Evolutionary conservation across 2,113 vertebrate species (phyloP).

Genomic region (Bombycilla garrulus): DNA sequence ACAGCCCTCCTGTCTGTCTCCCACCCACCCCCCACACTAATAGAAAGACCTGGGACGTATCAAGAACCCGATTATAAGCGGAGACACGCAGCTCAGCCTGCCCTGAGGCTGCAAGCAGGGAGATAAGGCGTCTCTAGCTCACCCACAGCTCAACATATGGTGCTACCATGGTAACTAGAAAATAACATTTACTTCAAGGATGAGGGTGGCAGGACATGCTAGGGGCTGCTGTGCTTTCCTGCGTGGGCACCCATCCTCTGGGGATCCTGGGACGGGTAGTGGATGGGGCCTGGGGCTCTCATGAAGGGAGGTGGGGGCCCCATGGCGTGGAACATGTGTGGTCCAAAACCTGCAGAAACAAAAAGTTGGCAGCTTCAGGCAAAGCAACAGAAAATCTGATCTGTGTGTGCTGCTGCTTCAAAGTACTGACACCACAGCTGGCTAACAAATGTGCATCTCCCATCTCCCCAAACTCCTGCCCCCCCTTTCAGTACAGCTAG

Average conservation of each 20-base stretch:
- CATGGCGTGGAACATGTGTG: constrained; percentile 88
- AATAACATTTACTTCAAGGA: constrained; percentile 32
- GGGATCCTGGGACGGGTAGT: constrained; percentile 95
- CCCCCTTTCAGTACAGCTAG: background rate
- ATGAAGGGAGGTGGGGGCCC: constrained; percentile 89
- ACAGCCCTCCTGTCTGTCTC: background rate
- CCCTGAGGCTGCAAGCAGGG: constrained; percentile 41
- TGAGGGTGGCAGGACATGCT: constrained; percentile 16
- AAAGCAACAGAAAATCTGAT: background rate
- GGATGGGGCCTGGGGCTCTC: constrained; percentile 92
- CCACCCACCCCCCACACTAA: background rate
- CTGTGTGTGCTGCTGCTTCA: background rate
- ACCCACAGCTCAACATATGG: constrained; percentile 65
- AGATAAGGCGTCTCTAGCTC: constrained; percentile 53
- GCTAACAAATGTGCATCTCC: background rate
- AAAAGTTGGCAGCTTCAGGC: background rate
- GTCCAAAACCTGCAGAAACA: constrained; percentile 84
- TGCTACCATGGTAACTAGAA: constrained; percentile 71
- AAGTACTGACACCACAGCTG: background rate
- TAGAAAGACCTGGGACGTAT: background rate
- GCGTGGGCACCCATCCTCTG: constrained; percentile 95
- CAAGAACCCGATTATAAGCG: background rate
- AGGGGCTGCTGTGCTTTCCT: constrained; percentile 83
- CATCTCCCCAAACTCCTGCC: background rate
- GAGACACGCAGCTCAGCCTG: constrained; percentile 41